Evolutionary conservation across 1,140 invertebrate genomes (phyloP), one percentile per base, ranked within the genome.

Genomic region (Lordiphosa stackelbergi): DNA sequence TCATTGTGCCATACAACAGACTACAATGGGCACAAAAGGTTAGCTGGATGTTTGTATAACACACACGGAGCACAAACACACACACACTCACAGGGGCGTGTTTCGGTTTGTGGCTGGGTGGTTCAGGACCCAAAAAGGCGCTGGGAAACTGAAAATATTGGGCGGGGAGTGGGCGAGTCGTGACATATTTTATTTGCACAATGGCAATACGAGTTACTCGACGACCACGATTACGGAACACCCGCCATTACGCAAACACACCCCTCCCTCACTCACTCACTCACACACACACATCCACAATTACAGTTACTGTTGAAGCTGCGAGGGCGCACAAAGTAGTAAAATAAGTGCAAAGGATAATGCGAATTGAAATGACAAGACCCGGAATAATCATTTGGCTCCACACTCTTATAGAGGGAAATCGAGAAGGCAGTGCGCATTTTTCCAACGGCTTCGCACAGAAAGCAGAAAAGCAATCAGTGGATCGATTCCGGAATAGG

Each of bases 111-210:
- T 10, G 13, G 10, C 40, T 10, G 56, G 51, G 9, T 24, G 47
- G 56, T 57, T 45, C 37, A 24, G 55, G 41, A 42, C 52, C 43
- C 43, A 75, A 71, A 73, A 69, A 19, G 40, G 68, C 55, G 56
- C 31, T 34, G 43, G 13, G 16, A 45, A 54, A 54, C 16, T 19
- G 19, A 24, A 42, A 34, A 52, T 28, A 36, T 45, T 43, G 36
- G 46, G 51, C 11, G 13, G 37, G 64, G 77, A 59, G 57, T 83
- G 77, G 77, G 79, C 51, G 57, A 85, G 72, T 83, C 83, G 83
- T 85, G 83, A 85, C 83, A 85, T 85, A 85, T 85, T 85, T 85
- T 85, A 83, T 85, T 85, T 85, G 77, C 83, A 83, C 83, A 85
- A 83, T 83, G 77, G 83, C 77, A 83, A 81, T 83, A 74, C 75